Conservation (phyloP, 2,888 invertebrate species). For the Scrobipalpa costella region DNA sequence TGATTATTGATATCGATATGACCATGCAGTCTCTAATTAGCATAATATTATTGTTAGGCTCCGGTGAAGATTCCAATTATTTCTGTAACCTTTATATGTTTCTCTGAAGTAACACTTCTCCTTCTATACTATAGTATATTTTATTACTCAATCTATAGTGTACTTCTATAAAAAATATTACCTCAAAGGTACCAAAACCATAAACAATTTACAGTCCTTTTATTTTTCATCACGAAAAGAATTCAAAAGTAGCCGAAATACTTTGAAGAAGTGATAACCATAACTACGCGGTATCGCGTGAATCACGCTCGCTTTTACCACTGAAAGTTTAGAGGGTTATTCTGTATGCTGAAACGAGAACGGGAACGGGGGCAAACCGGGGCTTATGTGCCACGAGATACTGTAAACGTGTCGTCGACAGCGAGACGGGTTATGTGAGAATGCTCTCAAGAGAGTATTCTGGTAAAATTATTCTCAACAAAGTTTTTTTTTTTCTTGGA, state of each 20-base stretch:
- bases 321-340: slow-evolving; percentile 26
- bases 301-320: slow-evolving; percentile 41
- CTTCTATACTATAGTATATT: too few species aligned
- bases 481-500: too few species aligned
- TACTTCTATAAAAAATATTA: too few species aligned
- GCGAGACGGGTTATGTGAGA: neutral
- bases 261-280: neutral
- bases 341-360: neutral
- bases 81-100: neutral
- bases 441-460: neutral
- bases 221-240: neutral
- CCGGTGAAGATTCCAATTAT: neutral
- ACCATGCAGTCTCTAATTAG: neutral
- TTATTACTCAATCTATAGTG: too few species aligned
- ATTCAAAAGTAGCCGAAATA: neutral
- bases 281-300: slow-evolving; percentile 41
- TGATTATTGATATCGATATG: neutral
- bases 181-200: too few species aligned
- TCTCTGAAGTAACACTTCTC: too few species aligned
- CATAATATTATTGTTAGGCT: neutral
- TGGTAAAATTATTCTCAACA: neutral
- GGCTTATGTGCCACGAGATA: neutral
- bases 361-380: neutral
- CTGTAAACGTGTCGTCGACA: neutral
- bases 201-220: too few species aligned